These are phyloP conservation scores for Myripristis jacobus DNA, from an alignment of 2,797 vertebrate genomes.

Conservation along the genomic window DNA sequence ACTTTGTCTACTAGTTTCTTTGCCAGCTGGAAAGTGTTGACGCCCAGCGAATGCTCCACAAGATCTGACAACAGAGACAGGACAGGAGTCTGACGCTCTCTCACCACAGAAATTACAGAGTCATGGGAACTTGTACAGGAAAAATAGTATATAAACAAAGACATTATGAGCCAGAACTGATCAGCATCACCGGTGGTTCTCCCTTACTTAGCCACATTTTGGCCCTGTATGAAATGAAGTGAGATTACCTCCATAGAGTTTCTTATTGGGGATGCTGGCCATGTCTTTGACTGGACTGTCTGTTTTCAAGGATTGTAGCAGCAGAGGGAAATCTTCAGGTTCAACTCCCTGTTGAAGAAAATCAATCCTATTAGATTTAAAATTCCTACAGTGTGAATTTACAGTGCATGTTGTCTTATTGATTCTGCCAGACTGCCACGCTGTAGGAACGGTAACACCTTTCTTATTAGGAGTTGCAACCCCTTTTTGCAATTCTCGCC, in stretches of 20 bases:
- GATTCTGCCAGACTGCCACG: not conserved
- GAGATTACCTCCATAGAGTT: conserved; percentile 88
- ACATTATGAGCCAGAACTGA: no score
- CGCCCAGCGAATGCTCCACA: conserved; percentile 84
- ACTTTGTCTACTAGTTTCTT: conserved; percentile 91
- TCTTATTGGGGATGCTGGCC: conserved; percentile 81
- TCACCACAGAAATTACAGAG: not conserved
- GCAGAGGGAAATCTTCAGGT: conserved; percentile 87
- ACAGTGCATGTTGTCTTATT: not conserved
- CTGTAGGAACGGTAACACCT: no score
- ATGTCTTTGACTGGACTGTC: conserved; percentile 83
- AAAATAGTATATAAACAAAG: not conserved
- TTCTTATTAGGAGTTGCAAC: no score
- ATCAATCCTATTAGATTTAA: not conserved
- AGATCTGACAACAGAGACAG: conserved; percentile 81
- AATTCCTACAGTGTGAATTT: not conserved
- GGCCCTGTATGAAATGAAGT: not conserved
- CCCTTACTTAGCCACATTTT: no score
- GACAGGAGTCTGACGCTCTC: conserved; percentile 9
- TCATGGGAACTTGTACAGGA: not conserved
- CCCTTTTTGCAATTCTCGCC: not conserved
- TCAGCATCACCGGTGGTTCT: no score
- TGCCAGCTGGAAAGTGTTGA: conserved; percentile 86
- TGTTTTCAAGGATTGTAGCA: conserved; percentile 87
- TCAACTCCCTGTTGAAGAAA: conserved; percentile 87